Base-by-base conservation (phyloP, 2,797 vertebrate genomes). In the Meda fulgida region DNA sequence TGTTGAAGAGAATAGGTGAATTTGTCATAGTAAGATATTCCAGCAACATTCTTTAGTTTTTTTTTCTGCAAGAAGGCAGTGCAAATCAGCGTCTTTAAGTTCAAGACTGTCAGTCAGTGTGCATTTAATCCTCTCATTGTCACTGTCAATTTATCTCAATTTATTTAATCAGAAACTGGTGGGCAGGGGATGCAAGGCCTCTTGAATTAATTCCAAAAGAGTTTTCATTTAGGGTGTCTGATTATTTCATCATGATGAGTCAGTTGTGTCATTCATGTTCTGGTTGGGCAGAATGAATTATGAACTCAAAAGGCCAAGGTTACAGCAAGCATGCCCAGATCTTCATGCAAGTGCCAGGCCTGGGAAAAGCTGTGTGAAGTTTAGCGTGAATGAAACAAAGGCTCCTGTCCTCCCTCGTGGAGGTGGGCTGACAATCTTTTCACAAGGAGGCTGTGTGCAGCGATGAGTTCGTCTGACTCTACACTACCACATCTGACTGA, bases 181-280 rank as follows among this genome's bases (percentile, higher is more conserved):
- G 77, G 67, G 82, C 87, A 87, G 76, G 73, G 72, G 60, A 80
- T 36, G 31, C 58, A 34, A 51, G 16, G 60, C 75, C 48, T 70
- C 26, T 7, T 69, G 63, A 88, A 87, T 85, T 89, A 85, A 90
- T 90, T 90, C 83, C 46, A 86, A 81, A 89, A 81, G 48, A 16
- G 51, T 48, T 78, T 81, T 78, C 51, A 43, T 87, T 89, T 87
- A 83, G 46, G 79, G 69, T 89, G 84, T 83, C 86, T 81, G 78
- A 88, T 89, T 86, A 89, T 89, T 90, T 87, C 84, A 89, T 88
- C 82, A 67, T 82, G 75, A 87, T 79, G 85, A 85, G 79, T 87
- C 75, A 79, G 83, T 87, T 84, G 78, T 80, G 88, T 86, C 86
- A 85, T 63, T 51, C 83, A 36, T 76, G 66, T 71, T 43, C 63